These are phyloP conservation scores for Rhinatrema bivittatum DNA, from an alignment of 2,797 vertebrate species.

Conservation along the genomic window DNA sequence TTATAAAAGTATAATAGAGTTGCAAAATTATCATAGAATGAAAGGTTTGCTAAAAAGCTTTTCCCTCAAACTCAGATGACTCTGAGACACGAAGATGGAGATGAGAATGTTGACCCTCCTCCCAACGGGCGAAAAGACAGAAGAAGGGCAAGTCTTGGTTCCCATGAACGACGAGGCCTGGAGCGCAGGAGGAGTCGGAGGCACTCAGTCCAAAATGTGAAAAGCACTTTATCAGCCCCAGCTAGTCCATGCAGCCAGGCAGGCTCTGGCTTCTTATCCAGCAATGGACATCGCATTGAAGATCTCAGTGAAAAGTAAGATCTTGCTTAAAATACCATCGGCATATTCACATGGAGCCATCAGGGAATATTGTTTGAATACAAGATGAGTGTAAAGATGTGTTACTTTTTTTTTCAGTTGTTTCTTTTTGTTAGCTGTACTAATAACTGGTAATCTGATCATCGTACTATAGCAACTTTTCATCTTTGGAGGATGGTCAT, in stretches of 20 bases:
- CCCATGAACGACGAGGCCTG: conserved; percentile 65
- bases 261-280: conserved; percentile 44
- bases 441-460: too few species aligned
- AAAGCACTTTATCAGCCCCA: conserved; percentile 69
- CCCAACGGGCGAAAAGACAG: conserved; percentile 70
- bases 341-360: background rate
- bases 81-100: conserved; percentile 81
- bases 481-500: too few species aligned
- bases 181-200: conserved; percentile 85
- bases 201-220: conserved; percentile 76
- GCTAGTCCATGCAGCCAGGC: conserved; percentile 64
- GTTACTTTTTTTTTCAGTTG: too few species aligned
- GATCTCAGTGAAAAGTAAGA: conserved; percentile 83
- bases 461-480: too few species aligned
- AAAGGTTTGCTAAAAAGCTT: background rate
- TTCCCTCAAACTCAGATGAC: conserved; percentile 53
- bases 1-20: too few species aligned
- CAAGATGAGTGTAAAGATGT: too few species aligned
- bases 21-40: too few species aligned
- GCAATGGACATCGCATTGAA: conserved; percentile 53
- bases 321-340: background rate
- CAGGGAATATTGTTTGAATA: too few species aligned
- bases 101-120: conserved; percentile 64
- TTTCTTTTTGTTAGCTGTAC: too few species aligned
- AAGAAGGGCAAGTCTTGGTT: conserved; percentile 71